A percentile compares a stretch with the other conserved stretches of the same genome.
phyloP scores from a whole-genome alignment of 1,140 invertebrate genomes.

The Cryptotermes secundus region DNA sequence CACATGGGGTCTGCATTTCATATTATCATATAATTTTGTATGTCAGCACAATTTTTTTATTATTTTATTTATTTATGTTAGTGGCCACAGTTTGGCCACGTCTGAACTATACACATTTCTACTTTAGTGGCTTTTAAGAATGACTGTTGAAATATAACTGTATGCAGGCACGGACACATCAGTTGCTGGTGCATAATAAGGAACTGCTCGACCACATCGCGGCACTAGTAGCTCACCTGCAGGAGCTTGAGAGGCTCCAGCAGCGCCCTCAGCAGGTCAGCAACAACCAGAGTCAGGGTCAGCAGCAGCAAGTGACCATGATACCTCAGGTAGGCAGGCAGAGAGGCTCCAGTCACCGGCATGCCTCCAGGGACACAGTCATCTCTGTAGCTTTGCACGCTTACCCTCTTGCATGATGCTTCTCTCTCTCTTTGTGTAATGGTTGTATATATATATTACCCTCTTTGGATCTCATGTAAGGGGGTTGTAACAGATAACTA shows the following conservation, averaged over 20 bases:
- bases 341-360: background rate
- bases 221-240: constrained; percentile 78
- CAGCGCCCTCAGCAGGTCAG: background rate
- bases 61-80: no score
- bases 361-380: background rate
- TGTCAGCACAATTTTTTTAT: no score
- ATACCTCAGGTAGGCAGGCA: constrained; percentile 42
- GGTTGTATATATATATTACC: no score
- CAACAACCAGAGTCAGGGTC: constrained; percentile 31
- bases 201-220: constrained; percentile 93
- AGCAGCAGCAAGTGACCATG: constrained; percentile 42
- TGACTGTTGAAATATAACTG: no score
- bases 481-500: no score
- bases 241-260: constrained; percentile 69
- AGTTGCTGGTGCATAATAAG: constrained; percentile 90
- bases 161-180: constrained; percentile 83
- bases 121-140: no score
- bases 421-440: no score
- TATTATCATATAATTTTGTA: no score
- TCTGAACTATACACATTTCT: no score
- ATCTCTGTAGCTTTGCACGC: background rate
- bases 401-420: background rate
- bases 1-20: no score
- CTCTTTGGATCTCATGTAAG: no score
- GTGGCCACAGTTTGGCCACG: no score